Evolutionary conservation across 2,113 vertebrate genomes (phyloP).

Genomic region (Eurypyga helias): DNA sequence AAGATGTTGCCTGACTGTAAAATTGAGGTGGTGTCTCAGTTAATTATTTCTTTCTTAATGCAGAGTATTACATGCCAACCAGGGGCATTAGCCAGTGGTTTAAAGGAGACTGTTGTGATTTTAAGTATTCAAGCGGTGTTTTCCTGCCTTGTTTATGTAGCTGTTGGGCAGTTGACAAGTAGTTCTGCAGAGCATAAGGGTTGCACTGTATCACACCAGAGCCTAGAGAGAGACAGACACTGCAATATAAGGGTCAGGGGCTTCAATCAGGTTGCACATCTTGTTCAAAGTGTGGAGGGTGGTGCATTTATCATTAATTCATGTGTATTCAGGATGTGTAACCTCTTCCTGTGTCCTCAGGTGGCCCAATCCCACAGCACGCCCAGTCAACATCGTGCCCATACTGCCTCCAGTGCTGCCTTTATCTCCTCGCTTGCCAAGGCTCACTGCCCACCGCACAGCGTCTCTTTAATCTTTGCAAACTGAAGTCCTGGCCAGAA

Average conservation of each 20-base stretch:
- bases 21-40: neutral
- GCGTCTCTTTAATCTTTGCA: neutral
- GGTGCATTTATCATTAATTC: neutral
- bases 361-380: neutral
- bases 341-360: neutral
- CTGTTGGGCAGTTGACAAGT: conserved; percentile 5
- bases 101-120: conserved; percentile 18
- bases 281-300: neutral
- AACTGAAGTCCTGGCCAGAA: neutral
- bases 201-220: neutral
- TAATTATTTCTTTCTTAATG: conserved; percentile 1
- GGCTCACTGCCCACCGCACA: neutral
- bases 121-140: conserved; percentile 27
- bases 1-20: neutral
- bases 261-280: neutral
- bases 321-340: neutral
- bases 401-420: neutral
- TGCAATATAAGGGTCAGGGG: neutral
- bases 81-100: neutral
- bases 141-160: conserved; percentile 52
- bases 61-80: neutral
- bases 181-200: conserved; percentile 40
- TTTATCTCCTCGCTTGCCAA: neutral
- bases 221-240: neutral
- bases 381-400: accelerated